Percentiles rank a stretch among this genome's conserved stretches.
Conservation (phyloP, 2,113 vertebrate genomes). For the Rhagologus leucostigma region DNA sequence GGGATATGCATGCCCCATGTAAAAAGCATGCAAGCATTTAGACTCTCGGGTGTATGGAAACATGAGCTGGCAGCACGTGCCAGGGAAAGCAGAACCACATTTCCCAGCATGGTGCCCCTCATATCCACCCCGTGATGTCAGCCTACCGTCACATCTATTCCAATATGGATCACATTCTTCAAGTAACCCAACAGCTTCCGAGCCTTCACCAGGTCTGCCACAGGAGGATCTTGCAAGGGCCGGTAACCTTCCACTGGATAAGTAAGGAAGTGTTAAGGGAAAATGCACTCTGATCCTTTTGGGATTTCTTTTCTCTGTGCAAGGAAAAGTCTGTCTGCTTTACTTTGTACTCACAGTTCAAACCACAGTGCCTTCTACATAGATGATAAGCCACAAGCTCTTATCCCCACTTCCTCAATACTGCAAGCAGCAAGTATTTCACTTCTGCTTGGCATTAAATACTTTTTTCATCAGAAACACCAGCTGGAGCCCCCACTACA, state of each 20-base stretch:
- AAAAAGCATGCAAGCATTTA: not conserved
- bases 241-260: slow-evolving; percentile 90
- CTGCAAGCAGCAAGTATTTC: not conserved
- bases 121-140: not conserved
- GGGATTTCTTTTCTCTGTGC: not conserved
- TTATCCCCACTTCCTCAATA: not conserved
- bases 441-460: not conserved
- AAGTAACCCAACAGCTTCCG: slow-evolving; percentile 87
- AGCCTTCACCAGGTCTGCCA: slow-evolving; percentile 82
- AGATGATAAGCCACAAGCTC: not conserved
- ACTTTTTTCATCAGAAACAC: not conserved
- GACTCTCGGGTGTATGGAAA: not conserved
- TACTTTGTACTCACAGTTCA: not conserved
- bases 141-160: slow-evolving; percentile 84
- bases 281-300: not conserved
- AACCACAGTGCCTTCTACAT: not conserved
- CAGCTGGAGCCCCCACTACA: not conserved
- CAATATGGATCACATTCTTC: slow-evolving; percentile 81
- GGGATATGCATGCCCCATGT: fast-evolving
- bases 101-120: not conserved
- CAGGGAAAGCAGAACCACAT: not conserved
- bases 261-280: slow-evolving; percentile 80
- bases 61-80: not conserved
- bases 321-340: not conserved
- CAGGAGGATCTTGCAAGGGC: slow-evolving; percentile 89